These are phyloP conservation scores for Ciconia stormi DNA, from an alignment of 2,113 vertebrate genomes.

Conservation along the genomic window DNA sequence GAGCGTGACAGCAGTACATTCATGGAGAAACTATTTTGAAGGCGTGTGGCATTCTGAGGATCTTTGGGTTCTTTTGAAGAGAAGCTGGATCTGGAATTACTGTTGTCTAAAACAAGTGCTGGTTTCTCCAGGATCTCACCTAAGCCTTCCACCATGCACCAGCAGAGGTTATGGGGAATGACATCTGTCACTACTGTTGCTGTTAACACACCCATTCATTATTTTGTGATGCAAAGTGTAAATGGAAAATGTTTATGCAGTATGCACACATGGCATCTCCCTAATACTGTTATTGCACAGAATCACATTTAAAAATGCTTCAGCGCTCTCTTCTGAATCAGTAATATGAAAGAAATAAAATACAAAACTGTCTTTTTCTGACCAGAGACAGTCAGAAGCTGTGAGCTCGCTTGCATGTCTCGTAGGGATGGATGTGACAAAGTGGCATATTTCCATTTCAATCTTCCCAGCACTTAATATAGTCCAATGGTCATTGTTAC, in stretches of 20 bases:
- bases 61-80: not conserved
- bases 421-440: not conserved
- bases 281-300: not conserved
- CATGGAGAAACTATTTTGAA: not conserved
- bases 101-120: not conserved
- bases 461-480: not conserved
- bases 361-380: not conserved
- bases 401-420: not conserved
- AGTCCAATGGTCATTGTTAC: not conserved
- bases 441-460: not conserved
- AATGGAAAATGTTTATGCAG: not conserved
- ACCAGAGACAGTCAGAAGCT: not conserved
- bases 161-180: not conserved
- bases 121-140: not conserved
- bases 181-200: not conserved
- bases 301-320: not conserved
- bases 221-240: not conserved
- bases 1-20: not conserved
- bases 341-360: not conserved
- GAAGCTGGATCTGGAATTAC: not conserved
- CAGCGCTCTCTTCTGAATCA: not conserved
- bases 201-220: not conserved
- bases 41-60: not conserved
- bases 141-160: not conserved
- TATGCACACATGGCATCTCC: not conserved